Evolutionary conservation across 2,797 vertebrate species (phyloP).

Genomic region (Gouania willdenowi): DNA sequence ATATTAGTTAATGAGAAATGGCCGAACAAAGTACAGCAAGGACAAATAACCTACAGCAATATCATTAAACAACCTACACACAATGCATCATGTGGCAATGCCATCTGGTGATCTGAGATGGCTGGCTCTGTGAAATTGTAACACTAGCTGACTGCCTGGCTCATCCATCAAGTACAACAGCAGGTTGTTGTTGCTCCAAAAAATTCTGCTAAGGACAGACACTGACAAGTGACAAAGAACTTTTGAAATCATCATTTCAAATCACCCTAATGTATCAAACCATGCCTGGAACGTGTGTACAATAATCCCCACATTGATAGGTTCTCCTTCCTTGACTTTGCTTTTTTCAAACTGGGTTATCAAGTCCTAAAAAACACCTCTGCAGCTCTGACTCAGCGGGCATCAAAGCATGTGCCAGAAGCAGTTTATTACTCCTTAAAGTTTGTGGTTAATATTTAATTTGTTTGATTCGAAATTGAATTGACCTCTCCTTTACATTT

Average conservation of each 20-base stretch:
- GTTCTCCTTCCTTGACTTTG: constrained; percentile 54
- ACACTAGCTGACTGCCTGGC: constrained; percentile 10
- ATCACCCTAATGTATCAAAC: constrained; percentile 5
- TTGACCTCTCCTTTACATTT: constrained; percentile 29
- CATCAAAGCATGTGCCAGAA: constrained; percentile 62
- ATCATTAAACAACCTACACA: not conserved
- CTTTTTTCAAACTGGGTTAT: constrained; percentile 51
- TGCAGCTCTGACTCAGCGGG: constrained; percentile 43
- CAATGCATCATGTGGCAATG: constrained; percentile 5
- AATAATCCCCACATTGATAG: constrained; percentile 12
- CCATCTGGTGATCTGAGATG: constrained; percentile 20
- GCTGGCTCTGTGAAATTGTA: constrained; percentile 11
- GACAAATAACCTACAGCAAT: constrained; percentile 8
- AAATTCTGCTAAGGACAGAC: constrained; percentile 3
- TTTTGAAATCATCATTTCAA: constrained; percentile 14
- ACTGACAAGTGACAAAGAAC: not conserved
- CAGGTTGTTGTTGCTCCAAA: constrained; percentile 3
- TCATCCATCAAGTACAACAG: constrained; percentile 31
- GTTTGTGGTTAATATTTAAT: constrained; percentile 61
- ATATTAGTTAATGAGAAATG: no score
- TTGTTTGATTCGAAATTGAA: constrained; percentile 60
- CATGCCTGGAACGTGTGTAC: not conserved
- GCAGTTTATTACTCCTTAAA: constrained; percentile 48
- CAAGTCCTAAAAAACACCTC: constrained; percentile 28
- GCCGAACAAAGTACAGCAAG: no score